Conservation (phyloP, 2,113 vertebrate species). For the Coryphaenoides rupestris region DNA sequence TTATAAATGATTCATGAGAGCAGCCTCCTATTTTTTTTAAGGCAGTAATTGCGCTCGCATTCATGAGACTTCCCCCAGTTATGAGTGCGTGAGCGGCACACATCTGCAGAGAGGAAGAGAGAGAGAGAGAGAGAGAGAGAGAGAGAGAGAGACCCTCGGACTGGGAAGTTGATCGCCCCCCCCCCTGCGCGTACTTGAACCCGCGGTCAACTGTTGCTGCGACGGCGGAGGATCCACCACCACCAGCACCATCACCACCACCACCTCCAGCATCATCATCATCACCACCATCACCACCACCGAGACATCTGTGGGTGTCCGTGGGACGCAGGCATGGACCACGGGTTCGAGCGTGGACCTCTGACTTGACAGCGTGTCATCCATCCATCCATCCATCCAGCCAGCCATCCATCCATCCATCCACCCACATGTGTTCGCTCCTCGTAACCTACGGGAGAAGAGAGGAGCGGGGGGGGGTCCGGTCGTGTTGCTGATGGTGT, state of each 20-base stretch:
- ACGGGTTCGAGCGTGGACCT: constrained; percentile 49
- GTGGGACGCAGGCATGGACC: constrained; percentile 25
- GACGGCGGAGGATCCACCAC: constrained; percentile 48
- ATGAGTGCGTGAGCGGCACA: constrained; percentile 30
- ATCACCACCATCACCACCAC: too few relatives aligned
- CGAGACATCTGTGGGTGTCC: constrained; percentile 48
- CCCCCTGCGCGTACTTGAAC: constrained; percentile 13
- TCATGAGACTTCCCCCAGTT: constrained; percentile 46
- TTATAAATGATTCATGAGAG: constrained; percentile 64
- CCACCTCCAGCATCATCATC: too few relatives aligned
- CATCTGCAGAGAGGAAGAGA: constrained; percentile 37
- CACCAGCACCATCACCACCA: too few relatives aligned
- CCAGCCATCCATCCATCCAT: too few relatives aligned
- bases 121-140: constrained; percentile 7
- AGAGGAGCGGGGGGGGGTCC: too few relatives aligned
- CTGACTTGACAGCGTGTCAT: constrained; percentile 48
- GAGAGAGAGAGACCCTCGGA: constrained; percentile 2
- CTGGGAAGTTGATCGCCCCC: constrained; percentile 36
- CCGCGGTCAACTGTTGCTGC: constrained; percentile 76
- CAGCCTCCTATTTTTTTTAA: constrained; percentile 50
- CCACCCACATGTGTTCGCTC: constrained; percentile 20
- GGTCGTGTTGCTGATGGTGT: constrained; percentile 52
- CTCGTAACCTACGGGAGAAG: constrained; percentile 66
- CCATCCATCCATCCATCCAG: too few relatives aligned
- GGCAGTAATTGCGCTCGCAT: constrained; percentile 57